Conservation (phyloP, 2,888 invertebrate species). For the Colletes collaris region DNA sequence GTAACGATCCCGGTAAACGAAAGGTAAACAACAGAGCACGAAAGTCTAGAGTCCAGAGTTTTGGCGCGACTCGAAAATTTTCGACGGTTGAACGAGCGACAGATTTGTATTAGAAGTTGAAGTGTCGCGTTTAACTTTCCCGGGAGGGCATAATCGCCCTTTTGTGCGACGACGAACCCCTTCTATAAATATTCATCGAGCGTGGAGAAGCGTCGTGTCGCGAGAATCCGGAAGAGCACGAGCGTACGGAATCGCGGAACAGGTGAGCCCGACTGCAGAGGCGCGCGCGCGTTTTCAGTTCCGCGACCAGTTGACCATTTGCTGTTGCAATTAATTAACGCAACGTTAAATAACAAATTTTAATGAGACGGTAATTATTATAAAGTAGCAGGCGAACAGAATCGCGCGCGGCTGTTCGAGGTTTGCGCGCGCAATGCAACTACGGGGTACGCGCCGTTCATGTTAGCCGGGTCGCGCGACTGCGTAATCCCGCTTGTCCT, state of each 20-base stretch:
- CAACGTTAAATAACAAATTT: constrained; percentile 82
- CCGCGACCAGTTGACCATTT: constrained; percentile 52
- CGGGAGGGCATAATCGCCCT: neutral
- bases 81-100: too few species aligned
- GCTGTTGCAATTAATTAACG: constrained; percentile 78
- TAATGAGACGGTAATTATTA: constrained; percentile 83
- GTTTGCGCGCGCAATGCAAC: constrained; percentile 66
- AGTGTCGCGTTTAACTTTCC: neutral
- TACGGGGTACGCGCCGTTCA: constrained; percentile 61
- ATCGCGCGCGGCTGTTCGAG: constrained; percentile 70
- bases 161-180: constrained; percentile 4
- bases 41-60: too few species aligned
- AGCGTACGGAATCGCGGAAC: constrained; percentile 10
- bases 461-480: constrained; percentile 80
- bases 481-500: constrained; percentile 77
- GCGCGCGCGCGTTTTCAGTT: constrained; percentile 47
- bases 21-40: too few species aligned
- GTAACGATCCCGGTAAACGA: too few species aligned
- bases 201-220: constrained; percentile 16
- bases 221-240: neutral
- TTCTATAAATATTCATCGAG: constrained; percentile 59
- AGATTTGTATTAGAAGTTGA: too few species aligned
- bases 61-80: too few species aligned
- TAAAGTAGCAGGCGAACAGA: constrained; percentile 81
- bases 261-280: constrained; percentile 30